phyloP scores from a whole-genome alignment of 2,888 invertebrate genomes.

The Cheilosia vernalis region DNA sequence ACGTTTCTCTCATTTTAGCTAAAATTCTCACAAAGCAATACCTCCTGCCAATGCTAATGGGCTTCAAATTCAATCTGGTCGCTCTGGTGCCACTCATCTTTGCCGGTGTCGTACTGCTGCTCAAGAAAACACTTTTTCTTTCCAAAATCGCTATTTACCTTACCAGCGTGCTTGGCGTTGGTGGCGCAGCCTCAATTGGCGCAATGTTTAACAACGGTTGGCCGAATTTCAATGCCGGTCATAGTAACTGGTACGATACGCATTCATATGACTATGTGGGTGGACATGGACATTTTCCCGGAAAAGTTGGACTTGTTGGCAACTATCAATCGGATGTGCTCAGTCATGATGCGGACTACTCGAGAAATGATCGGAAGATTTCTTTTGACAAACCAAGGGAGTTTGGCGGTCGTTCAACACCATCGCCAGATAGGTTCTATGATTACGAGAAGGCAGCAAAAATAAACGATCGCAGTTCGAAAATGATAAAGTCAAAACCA shows the following conservation, averaged over 20 bases:
- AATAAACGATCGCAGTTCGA: constrained; percentile 77
- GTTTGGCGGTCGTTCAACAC: constrained; percentile 53
- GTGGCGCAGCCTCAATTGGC: constrained; percentile 81
- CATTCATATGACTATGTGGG: constrained; percentile 60
- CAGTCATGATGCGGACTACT: constrained; percentile 79
- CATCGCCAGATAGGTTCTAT: constrained; percentile 80
- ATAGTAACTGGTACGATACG: constrained; percentile 53
- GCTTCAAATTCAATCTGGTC: constrained; percentile 91
- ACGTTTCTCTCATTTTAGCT: constrained; percentile 85
- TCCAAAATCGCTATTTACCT: constrained; percentile 90
- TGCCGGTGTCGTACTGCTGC: constrained; percentile 88
- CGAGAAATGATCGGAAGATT: constrained; percentile 79
- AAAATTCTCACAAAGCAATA: constrained; percentile 89
- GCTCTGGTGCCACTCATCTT: constrained; percentile 90
- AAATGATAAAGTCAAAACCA: constrained; percentile 60
- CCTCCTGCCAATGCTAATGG: constrained; percentile 90
- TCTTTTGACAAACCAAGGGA: constrained; percentile 80
- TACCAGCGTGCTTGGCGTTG: constrained; percentile 87
- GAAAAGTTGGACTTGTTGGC: constrained; percentile 78
- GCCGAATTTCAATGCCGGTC: constrained; percentile 33
- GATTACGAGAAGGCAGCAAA: constrained; percentile 80
- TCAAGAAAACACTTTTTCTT: constrained; percentile 90
- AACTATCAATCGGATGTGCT: constrained; percentile 77
- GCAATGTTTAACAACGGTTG: constrained; percentile 45
- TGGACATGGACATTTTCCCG: constrained; percentile 77